phyloP scores from a whole-genome alignment of 1,140 invertebrate species.

The Hylaeus anthracinus region DNA sequence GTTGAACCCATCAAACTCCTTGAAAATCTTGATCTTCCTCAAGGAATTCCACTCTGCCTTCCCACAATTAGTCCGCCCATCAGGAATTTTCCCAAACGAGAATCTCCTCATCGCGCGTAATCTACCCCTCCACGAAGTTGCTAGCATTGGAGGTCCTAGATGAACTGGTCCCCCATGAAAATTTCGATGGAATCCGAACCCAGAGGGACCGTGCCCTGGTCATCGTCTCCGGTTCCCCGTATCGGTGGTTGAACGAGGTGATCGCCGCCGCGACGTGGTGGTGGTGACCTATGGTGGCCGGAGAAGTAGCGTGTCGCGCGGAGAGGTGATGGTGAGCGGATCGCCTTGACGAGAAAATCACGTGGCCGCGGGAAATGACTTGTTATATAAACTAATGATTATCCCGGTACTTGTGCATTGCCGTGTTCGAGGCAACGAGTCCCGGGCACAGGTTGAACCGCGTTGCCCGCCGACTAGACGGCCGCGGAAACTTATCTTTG shows the following conservation, averaged over 20 bases:
- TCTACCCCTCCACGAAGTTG: no score
- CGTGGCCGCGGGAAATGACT: conserved; percentile 79
- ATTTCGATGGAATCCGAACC: conserved; percentile 11
- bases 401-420: conserved; percentile 61
- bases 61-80: no score
- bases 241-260: conserved; percentile 23
- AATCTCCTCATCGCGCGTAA: no score
- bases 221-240: neutral
- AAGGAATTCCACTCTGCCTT: no score
- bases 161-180: neutral
- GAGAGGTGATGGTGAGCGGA: conserved; percentile 72
- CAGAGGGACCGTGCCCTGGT: no score
- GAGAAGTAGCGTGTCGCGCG: conserved; percentile 49
- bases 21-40: no score
- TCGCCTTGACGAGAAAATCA: conserved; percentile 80
- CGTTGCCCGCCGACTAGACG: neutral
- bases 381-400: conserved; percentile 80
- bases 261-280: conserved; percentile 13
- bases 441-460: conserved; percentile 41
- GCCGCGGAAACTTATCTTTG: neutral
- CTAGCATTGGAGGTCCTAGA: no score
- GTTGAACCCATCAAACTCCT: no score
- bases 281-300: conserved; percentile 58
- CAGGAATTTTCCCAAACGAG: no score
- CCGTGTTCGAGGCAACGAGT: conserved; percentile 60